phyloP scores from a whole-genome alignment of 2,888 invertebrate species.

The Dynastes maya region DNA sequence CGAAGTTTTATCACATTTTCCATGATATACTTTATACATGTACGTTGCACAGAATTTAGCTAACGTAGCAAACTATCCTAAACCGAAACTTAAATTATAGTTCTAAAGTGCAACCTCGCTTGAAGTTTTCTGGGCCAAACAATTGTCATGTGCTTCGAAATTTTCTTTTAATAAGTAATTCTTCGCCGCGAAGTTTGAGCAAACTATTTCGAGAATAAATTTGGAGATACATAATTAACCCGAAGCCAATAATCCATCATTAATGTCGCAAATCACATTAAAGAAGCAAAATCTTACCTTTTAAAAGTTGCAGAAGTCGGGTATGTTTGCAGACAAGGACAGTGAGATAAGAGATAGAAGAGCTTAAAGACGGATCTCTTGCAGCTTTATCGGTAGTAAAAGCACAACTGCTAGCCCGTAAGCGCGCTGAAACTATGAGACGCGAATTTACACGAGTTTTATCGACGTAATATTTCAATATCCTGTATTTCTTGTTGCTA shows the following conservation, averaged over 20 bases:
- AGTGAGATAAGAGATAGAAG: constrained; percentile 46
- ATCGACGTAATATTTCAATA: constrained; percentile 53
- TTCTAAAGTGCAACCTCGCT: no score
- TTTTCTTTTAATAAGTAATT: not conserved
- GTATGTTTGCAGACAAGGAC: constrained; percentile 27
- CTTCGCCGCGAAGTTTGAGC: not conserved
- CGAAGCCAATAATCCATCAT: no score
- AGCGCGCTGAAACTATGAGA: constrained; percentile 60
- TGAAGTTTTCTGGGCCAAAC: not conserved
- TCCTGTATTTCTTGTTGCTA: constrained; percentile 40
- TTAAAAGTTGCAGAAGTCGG: constrained; percentile 23
- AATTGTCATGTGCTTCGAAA: not conserved
- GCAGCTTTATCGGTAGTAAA: constrained; percentile 59
- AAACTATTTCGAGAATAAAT: not conserved
- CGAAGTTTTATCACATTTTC: no score
- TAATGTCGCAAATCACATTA: not conserved
- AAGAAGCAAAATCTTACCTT: constrained; percentile 39
- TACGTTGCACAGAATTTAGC: no score
- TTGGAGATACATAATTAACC: no score
- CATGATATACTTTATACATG: no score
- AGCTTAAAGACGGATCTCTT: constrained; percentile 57
- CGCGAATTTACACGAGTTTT: constrained; percentile 58
- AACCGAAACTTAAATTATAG: no score
- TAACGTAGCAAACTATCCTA: no score
- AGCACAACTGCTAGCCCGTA: constrained; percentile 64